phyloP scores from a whole-genome alignment of 2,113 vertebrate genomes.

The Ciconia maguari region DNA sequence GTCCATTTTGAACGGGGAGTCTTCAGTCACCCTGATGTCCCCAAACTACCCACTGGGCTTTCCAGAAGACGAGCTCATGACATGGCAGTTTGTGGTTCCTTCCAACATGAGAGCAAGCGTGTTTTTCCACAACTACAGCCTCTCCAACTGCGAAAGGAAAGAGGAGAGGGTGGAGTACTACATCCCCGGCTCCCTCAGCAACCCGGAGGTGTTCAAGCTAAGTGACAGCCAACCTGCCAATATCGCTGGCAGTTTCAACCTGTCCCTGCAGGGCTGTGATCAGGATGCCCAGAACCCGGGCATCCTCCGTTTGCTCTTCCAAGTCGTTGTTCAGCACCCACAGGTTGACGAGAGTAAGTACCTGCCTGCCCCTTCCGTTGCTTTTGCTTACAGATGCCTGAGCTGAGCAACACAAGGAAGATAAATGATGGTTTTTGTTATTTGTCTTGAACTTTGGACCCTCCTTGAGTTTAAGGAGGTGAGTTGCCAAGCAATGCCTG shows the following conservation, averaged over 20 bases:
- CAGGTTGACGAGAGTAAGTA: constrained; percentile 74
- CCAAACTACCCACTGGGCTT: constrained; percentile 82
- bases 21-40: constrained; percentile 77
- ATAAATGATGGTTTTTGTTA: background rate
- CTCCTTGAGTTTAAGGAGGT: background rate
- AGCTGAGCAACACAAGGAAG: background rate
- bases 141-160: constrained; percentile 80
- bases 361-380: background rate
- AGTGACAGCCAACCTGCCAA: constrained; percentile 77
- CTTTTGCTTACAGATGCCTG: background rate
- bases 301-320: constrained; percentile 78
- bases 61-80: constrained; percentile 79
- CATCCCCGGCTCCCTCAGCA: constrained; percentile 52
- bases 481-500: background rate
- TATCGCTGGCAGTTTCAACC: constrained; percentile 82
- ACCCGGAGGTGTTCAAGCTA: constrained; percentile 66
- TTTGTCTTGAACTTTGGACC: background rate
- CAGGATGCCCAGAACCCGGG: constrained; percentile 71
- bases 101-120: constrained; percentile 83
- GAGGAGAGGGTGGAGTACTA: constrained; percentile 79
- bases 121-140: constrained; percentile 70
- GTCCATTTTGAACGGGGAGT: constrained; percentile 77
- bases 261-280: constrained; percentile 86
- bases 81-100: constrained; percentile 85
- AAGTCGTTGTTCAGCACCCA: constrained; percentile 72